Conservation (phyloP, 2,888 invertebrate genomes). For the Brenthis ino region DNA sequence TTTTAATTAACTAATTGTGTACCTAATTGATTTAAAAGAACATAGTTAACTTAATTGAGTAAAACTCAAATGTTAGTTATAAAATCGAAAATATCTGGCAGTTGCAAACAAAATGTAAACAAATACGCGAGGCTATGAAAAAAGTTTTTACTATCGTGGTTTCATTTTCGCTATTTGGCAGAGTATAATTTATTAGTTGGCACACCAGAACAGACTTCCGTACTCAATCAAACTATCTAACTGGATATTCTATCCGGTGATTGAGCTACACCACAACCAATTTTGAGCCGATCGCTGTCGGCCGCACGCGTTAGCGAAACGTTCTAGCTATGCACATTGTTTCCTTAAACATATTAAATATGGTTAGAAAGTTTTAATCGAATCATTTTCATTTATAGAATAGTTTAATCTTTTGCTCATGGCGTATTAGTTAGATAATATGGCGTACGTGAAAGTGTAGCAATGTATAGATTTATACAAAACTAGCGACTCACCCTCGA, state of each 20-base stretch:
- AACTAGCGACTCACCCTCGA: too few relatives aligned
- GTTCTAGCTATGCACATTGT: constrained; percentile 4
- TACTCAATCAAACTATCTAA: constrained; percentile 31
- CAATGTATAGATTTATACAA: too few relatives aligned
- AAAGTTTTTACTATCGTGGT: too few relatives aligned
- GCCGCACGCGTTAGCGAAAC: constrained; percentile 21
- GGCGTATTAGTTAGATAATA: too few relatives aligned
- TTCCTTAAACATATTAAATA: constrained; percentile 4
- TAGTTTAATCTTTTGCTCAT: background rate
- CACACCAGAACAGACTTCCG: constrained; percentile 14
- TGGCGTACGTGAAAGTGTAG: too few relatives aligned
- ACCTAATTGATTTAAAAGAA: too few relatives aligned
- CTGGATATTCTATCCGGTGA: constrained; percentile 33
- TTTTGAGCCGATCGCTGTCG: constrained; percentile 27
- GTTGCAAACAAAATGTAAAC: too few relatives aligned
- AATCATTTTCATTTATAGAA: background rate
- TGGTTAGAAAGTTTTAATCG: background rate
- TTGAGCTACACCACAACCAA: constrained; percentile 33
- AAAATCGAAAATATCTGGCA: background rate
- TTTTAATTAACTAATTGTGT: too few relatives aligned
- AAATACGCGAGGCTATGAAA: too few relatives aligned
- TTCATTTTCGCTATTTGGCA: constrained; percentile 1
- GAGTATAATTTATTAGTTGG: constrained; percentile 25
- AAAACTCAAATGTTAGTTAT: background rate
- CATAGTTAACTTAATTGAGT: too few relatives aligned